phyloP scores from a whole-genome alignment of 2,797 vertebrate species.

The Aldrovandia affinis region DNA sequence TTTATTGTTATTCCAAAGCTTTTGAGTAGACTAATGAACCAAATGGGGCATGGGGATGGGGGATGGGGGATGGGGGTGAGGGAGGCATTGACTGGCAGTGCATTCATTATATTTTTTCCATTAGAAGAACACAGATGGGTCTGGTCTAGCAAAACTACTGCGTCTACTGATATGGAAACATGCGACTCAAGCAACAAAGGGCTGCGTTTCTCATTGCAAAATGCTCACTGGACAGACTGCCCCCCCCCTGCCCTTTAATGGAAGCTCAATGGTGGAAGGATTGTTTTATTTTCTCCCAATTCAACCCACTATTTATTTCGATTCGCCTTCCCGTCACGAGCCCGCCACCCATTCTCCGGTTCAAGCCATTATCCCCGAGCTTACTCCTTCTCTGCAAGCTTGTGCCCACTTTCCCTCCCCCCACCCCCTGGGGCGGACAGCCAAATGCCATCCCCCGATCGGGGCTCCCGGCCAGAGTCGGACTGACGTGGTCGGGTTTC shows the following conservation, averaged over 20 bases:
- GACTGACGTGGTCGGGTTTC: no score
- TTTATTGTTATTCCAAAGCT: constrained; percentile 16
- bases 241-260: not conserved
- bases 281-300: no score
- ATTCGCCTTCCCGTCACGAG: no score
- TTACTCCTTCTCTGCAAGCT: no score
- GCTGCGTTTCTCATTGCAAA: constrained; percentile 6
- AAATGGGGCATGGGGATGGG: not conserved
- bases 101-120: constrained; percentile 9
- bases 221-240: not conserved
- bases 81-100: not conserved
- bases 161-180: constrained; percentile 10
- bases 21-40: not conserved
- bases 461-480: no score
- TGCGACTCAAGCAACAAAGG: constrained; percentile 26
- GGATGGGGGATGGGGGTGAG: not conserved
- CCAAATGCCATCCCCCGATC: no score
- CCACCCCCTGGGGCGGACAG: no score
- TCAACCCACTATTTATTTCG: no score
- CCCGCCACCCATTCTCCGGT: no score
- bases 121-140: constrained; percentile 15
- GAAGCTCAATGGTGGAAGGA: constrained; percentile 9
- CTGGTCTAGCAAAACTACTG: constrained; percentile 16
- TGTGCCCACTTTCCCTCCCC: no score
- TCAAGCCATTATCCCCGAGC: no score